These are phyloP conservation scores for Apostichopus leukothele DNA, from an alignment of 53 echinoderm and acorn worm genomes.

Conservation along the genomic window DNA sequence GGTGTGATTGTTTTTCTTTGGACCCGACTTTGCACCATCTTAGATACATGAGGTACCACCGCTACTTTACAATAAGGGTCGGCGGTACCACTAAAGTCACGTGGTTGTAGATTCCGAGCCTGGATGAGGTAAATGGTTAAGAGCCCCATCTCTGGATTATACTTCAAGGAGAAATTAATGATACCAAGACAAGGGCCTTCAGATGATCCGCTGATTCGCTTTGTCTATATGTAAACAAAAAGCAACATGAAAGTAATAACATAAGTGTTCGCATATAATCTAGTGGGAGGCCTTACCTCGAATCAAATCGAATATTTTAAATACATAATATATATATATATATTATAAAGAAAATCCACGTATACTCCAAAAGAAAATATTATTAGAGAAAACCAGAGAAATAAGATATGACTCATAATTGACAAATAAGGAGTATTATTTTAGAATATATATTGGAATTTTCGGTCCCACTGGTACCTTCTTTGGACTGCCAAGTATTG, in stretches of 20 bases:
- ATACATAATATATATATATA: no score
- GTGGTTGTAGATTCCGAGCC: slow-evolving; percentile 83
- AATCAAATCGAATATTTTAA: no score
- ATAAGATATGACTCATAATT: no score
- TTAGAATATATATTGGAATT: no score
- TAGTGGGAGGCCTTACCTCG: no score
- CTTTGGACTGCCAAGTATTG: no score
- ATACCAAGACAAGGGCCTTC: slow-evolving; percentile 91
- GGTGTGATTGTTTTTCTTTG: slow-evolving; percentile 86
- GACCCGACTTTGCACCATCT: slow-evolving; percentile 83
- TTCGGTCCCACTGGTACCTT: no score
- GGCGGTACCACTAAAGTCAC: slow-evolving; percentile 94
- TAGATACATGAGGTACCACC: slow-evolving; percentile 72
- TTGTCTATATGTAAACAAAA: slow-evolving; percentile 2
- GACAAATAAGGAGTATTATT: no score
- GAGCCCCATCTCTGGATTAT: slow-evolving; percentile 90
- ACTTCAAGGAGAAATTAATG: slow-evolving; percentile 94
- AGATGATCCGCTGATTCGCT: slow-evolving; percentile 38
- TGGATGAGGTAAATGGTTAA: slow-evolving; percentile 86
- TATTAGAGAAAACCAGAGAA: no score
- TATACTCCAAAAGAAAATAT: no score
- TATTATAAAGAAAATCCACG: no score
- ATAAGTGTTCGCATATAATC: no score
- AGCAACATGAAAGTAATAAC: not conserved
- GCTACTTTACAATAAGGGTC: slow-evolving; percentile 96